Conservation (phyloP, 2,113 vertebrate genomes). For the Numenius arquata region DNA sequence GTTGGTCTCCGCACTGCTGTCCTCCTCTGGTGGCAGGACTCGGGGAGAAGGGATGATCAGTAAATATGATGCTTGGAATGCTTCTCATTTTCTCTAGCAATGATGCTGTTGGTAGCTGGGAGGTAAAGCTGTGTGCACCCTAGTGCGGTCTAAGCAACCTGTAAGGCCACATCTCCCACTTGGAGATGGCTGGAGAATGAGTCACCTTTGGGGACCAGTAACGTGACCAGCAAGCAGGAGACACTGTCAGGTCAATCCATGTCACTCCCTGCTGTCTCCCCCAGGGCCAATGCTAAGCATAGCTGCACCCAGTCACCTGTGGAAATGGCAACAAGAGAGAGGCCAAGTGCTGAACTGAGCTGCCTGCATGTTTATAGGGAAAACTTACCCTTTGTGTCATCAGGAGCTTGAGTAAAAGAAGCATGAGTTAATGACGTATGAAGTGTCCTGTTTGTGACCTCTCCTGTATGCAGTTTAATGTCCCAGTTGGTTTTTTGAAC, state of each 20-base stretch:
- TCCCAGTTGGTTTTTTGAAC: not conserved
- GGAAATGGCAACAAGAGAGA: not conserved
- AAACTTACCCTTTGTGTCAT: not conserved
- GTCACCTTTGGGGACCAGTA: not conserved
- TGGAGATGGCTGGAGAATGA: not conserved
- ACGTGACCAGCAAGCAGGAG: not conserved
- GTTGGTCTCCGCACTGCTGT: not conserved
- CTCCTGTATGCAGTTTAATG: not conserved
- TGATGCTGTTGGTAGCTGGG: not conserved
- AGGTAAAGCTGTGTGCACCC: not conserved
- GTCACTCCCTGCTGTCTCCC: not conserved
- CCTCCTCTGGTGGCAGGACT: not conserved
- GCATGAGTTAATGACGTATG: not conserved
- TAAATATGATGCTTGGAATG: not conserved
- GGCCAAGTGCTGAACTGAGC: not conserved
- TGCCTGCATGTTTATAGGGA: not conserved
- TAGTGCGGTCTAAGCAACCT: not conserved
- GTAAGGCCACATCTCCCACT: not conserved
- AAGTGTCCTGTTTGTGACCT: not conserved
- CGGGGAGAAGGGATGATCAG: not conserved
- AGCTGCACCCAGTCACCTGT: accelerated
- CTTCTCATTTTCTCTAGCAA: not conserved
- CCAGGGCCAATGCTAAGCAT: not conserved
- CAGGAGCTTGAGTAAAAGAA: not conserved
- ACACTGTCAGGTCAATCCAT: not conserved